Evolutionary conservation across 2,888 invertebrate species (phyloP).

Genomic region (Hesperia comma): DNA sequence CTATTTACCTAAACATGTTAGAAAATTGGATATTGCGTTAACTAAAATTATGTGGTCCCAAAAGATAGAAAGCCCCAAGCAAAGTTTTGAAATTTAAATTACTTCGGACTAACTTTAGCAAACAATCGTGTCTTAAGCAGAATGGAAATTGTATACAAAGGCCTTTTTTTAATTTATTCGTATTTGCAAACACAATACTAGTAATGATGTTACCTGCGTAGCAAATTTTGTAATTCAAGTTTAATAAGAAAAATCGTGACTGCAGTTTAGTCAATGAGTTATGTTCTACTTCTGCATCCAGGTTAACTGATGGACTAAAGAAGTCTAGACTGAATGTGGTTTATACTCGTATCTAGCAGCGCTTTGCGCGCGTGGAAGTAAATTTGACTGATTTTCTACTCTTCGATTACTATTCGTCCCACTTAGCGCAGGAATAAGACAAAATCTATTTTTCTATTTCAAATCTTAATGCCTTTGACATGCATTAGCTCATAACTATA

Average conservation of each 20-base stretch:
- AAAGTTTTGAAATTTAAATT: conserved; percentile 79
- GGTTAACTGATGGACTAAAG: no score
- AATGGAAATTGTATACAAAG: conserved; percentile 66
- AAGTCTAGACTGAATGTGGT: no score
- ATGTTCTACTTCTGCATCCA: no score
- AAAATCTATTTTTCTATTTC: no score
- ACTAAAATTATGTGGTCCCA: conserved; percentile 47
- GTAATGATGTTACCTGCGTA: background rate
- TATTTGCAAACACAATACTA: conserved; percentile 36
- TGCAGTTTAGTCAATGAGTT: no score
- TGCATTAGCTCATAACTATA: no score
- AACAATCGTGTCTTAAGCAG: conserved; percentile 65
- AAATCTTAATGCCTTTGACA: no score
- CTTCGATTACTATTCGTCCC: no score
- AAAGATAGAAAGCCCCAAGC: conserved; percentile 59
- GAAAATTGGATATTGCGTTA: conserved; percentile 44
- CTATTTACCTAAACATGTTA: conserved; percentile 26
- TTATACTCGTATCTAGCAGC: no score
- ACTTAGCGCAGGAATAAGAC: no score
- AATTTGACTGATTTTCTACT: no score
- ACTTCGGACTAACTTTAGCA: conserved; percentile 69
- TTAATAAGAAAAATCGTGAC: background rate
- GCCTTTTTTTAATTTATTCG: conserved; percentile 59
- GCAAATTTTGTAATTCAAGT: conserved; percentile 16
- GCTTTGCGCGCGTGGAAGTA: no score